phyloP scores from a whole-genome alignment of 2,797 vertebrate species.

The Tangara arthus region DNA sequence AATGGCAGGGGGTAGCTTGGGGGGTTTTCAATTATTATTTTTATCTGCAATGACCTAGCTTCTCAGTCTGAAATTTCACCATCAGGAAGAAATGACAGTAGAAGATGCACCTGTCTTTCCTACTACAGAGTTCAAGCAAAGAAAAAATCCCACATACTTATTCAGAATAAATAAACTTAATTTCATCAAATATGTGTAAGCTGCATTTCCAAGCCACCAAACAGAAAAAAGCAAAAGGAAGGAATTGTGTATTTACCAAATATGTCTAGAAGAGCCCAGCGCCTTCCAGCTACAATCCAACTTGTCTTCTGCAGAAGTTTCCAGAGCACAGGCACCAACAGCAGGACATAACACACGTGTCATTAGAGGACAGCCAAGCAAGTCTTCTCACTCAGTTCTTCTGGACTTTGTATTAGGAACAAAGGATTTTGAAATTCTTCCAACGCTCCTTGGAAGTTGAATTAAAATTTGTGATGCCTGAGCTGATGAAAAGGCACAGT shows the following conservation, averaged over 20 bases:
- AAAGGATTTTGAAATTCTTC: neutral
- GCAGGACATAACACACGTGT: rapidly evolving
- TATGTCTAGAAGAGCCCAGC: neutral
- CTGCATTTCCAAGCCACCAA: neutral
- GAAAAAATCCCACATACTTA: neutral
- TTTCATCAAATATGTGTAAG: neutral
- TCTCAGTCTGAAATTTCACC: neutral
- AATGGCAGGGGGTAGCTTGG: neutral
- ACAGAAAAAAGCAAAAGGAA: neutral
- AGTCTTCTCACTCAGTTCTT: neutral
- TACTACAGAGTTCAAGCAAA: neutral
- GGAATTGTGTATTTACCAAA: neutral
- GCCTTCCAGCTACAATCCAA: neutral
- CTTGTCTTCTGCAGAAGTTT: neutral
- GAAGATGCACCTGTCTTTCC: neutral
- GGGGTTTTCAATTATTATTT: neutral
- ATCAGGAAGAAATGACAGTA: neutral
- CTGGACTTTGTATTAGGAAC: neutral
- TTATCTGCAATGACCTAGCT: neutral
- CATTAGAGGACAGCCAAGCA: neutral
- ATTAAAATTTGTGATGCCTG: neutral
- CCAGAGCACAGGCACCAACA: neutral
- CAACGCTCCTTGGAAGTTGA: neutral
- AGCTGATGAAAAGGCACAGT: neutral
- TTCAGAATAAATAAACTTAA: neutral